Evolutionary conservation across 2,888 invertebrate species (phyloP), one percentile per base, ranked within the genome.

Genomic region (Plusia festucae): DNA sequence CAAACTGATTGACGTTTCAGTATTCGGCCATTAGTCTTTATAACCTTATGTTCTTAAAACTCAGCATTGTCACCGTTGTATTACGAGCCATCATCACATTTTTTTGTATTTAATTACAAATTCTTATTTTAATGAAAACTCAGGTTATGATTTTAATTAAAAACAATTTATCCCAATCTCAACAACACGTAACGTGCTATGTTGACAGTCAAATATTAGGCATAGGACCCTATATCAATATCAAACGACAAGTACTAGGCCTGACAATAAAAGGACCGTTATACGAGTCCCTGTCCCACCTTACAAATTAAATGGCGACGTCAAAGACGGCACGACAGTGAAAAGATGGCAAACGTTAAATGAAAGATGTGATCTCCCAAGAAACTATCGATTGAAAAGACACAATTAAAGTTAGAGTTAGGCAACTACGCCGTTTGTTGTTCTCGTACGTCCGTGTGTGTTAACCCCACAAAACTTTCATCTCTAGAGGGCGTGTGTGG

Each of bases 351-450:
- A 81, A 76, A 78, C 82, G 76, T 85, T 84, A 87, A 85, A 88
- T 87, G 82, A 86, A 88, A 85, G 84, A 87, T 86, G 85, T 83
- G 72, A 79, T 82, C 86, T 85, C 84, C 85, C 82, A 85, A 85
- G 87, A 83, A 85, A 88, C 88, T 94, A 94, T 95, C 93, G 95
- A 95, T 95, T 95, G 94, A 93, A 94, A 94, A 91, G 93, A 93
- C 93, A 93, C 94, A 95, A 95, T 95, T 95, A 95, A 94, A 95
- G 90, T 95, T 94, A 91, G 92, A 92, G 94, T 94, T 93, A 91
- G 93, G 91, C 92, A 93, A 92, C 89, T 91, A 90, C 91, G 90
- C 86, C 90, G 91, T 92, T 92, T 93, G 92, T 93, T 93, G 93
- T 81, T 93, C 93, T 92, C 91, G 85, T 89, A 86, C 89, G 88